Evolutionary conservation across 2,888 invertebrate species (phyloP).

Genomic region (Steinernema carpocapsae): DNA sequence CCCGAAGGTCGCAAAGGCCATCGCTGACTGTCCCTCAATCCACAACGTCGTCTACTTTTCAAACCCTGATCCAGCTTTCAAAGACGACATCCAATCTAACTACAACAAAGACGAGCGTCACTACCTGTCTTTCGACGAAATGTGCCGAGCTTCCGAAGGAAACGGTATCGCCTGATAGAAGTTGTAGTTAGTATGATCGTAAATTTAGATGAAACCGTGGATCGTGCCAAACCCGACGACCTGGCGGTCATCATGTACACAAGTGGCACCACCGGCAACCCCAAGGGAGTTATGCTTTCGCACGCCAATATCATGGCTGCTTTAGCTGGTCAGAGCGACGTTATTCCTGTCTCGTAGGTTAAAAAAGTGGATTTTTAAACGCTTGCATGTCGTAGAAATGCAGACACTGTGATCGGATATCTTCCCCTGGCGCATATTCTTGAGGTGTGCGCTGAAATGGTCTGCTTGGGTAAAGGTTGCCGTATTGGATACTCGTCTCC

Average conservation of each 20-base stretch:
- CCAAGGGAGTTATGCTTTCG: conserved; percentile 71
- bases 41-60: conserved; percentile 63
- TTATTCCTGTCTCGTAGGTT: conserved; percentile 69
- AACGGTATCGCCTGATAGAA: not conserved
- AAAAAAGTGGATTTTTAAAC: not conserved
- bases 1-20: conserved; percentile 78
- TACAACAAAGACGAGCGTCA: conserved; percentile 75
- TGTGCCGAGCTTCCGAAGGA: not conserved
- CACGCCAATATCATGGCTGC: conserved; percentile 72
- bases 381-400: conserved; percentile 46
- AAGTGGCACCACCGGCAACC: conserved; percentile 83
- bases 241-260: conserved; percentile 98
- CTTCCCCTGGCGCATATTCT: conserved; percentile 95
- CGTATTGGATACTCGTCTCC: conserved; percentile 95
- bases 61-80: conserved; percentile 49
- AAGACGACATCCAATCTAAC: not conserved
- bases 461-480: conserved; percentile 71
- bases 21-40: conserved; percentile 58
- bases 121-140: not conserved
- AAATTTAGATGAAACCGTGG: not conserved
- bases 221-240: conserved; percentile 72
- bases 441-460: conserved; percentile 83
- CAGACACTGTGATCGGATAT: conserved; percentile 88
- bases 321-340: conserved; percentile 70
- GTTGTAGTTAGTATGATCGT: too few species aligned